Percentiles rank a stretch among this genome's conserved stretches.
Conservation (phyloP, 2,888 invertebrate genomes). For the Dinocampus coccinellae region DNA sequence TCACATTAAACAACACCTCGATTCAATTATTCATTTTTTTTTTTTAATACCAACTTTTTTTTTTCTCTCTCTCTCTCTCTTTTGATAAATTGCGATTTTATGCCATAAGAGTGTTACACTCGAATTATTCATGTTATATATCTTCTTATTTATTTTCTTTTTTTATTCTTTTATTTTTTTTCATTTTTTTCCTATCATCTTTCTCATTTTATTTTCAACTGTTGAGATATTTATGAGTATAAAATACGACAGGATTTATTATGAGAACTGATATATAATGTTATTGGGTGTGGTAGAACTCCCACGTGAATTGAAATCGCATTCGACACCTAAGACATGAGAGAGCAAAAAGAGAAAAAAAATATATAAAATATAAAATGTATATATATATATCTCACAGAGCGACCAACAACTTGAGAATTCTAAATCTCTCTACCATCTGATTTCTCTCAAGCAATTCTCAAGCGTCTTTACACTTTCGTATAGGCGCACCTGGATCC, state of each 20-base stretch:
- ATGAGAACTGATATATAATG: constrained; percentile 21
- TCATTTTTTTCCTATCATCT: too few species aligned
- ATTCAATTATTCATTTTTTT: not conserved
- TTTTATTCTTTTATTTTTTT: not conserved
- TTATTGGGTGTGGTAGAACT: constrained; percentile 34
- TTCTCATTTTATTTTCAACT: not conserved
- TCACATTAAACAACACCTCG: not conserved
- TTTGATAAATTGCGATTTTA: not conserved
- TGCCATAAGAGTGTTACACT: not conserved
- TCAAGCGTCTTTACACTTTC: constrained; percentile 13
- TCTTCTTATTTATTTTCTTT: not conserved
- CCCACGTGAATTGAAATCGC: constrained; percentile 40
- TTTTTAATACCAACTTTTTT: not conserved
- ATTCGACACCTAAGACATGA: constrained; percentile 33
- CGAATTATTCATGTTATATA: not conserved
- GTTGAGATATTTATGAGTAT: constrained; percentile 24
- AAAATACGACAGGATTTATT: constrained; percentile 19
- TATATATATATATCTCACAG: constrained; percentile 8
- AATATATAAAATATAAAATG: constrained; percentile 15
- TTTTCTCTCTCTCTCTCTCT: not conserved
- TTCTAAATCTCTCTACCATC: constrained; percentile 33
- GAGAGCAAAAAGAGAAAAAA: not conserved
- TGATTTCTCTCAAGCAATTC: constrained; percentile 36
- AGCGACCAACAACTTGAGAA: constrained; percentile 21
- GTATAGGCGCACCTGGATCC: constrained; percentile 28